These are phyloP conservation scores for Chrysodeixis includens DNA, from an alignment of 2,888 invertebrate species.

Conservation along the genomic window DNA sequence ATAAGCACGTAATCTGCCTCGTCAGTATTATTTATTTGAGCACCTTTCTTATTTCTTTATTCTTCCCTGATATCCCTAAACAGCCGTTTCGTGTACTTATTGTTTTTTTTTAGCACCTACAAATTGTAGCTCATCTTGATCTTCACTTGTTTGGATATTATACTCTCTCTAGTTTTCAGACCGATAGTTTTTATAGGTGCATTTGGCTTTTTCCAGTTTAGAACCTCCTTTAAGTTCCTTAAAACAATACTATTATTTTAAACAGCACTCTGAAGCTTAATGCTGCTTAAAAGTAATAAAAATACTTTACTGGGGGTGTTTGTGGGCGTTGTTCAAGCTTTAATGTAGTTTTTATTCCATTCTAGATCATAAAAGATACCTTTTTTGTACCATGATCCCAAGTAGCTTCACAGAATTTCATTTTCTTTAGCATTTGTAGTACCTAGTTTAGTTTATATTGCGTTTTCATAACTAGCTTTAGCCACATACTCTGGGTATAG, in stretches of 20 bases:
- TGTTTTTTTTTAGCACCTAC: background rate
- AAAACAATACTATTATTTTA: too few relatives aligned
- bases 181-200: background rate
- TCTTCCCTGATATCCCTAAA: constrained; percentile 3
- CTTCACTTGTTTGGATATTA: too few relatives aligned
- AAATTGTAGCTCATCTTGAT: background rate
- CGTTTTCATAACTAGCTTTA: background rate
- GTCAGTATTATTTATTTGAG: constrained; percentile 3
- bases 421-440: background rate
- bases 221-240: too few relatives aligned
- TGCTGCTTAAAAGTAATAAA: too few relatives aligned
- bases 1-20: constrained; percentile 5
- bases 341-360: constrained; percentile 2
- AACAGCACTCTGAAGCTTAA: too few relatives aligned
- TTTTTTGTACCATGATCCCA: background rate
- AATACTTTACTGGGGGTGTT: background rate
- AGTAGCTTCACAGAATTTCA: background rate
- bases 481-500: background rate
- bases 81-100: background rate
- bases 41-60: constrained; percentile 1
- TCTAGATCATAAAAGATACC: constrained; percentile 3
- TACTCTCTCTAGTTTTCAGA: background rate
- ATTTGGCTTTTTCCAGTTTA: background rate
- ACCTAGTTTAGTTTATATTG: constrained; percentile 3
- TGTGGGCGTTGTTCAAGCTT: background rate